Evolutionary conservation across 2,113 vertebrate genomes (phyloP).

Genomic region (Edolisoma coerulescens): DNA sequence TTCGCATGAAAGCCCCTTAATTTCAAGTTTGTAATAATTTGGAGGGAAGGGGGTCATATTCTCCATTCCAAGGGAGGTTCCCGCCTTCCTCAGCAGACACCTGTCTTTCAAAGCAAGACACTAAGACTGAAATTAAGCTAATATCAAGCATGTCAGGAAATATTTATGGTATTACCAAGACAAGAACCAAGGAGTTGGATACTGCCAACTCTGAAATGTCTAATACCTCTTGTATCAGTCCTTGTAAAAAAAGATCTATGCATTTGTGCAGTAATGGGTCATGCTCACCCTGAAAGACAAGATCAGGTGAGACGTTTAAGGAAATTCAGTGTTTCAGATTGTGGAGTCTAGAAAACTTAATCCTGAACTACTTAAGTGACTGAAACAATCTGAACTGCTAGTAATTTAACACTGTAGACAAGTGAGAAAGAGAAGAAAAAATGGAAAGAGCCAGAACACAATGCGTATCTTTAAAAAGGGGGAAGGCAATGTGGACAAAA

Average conservation of each 20-base stretch:
- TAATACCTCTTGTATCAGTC: background rate
- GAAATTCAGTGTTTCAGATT: background rate
- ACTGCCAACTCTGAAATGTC: background rate
- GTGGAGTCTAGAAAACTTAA: background rate
- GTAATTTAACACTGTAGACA: background rate
- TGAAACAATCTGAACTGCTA: background rate
- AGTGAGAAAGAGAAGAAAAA: background rate
- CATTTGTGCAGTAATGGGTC: background rate
- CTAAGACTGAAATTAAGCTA: background rate
- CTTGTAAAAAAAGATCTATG: background rate
- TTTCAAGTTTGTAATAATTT: background rate
- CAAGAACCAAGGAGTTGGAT: background rate
- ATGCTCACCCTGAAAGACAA: background rate
- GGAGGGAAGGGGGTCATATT: background rate
- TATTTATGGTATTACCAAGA: background rate
- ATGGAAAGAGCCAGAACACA: background rate
- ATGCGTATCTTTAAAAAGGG: background rate
- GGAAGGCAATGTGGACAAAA: background rate
- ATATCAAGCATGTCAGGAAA: background rate
- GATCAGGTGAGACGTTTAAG: background rate
- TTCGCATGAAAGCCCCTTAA: background rate
- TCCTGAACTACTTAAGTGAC: background rate
- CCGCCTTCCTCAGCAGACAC: background rate
- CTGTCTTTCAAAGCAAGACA: background rate
- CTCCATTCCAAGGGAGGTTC: background rate